These are phyloP conservation scores for Drosophila tanythrix DNA, from an alignment of 2,888 invertebrate genomes.

Conservation along the genomic window DNA sequence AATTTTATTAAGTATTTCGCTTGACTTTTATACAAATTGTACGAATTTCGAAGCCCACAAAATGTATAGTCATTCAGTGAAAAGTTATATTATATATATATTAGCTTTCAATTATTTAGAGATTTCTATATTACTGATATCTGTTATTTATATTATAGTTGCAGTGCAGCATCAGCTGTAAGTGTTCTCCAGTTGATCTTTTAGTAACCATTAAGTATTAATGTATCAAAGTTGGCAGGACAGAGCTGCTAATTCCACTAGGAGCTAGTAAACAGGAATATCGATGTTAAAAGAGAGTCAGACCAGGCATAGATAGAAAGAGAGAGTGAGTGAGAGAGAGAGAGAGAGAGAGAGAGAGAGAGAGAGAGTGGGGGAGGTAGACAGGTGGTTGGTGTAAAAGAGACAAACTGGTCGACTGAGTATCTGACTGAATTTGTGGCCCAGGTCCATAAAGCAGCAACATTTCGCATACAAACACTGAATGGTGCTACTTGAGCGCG, in stretches of 20 bases:
- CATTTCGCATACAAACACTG: constrained; percentile 55
- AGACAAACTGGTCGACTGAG: constrained; percentile 22
- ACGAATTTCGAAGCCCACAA: neutral
- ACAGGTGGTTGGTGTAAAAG: neutral
- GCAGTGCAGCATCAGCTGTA: constrained; percentile 26
- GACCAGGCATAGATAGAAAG: neutral
- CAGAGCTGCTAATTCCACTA: constrained; percentile 54
- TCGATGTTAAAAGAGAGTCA: constrained; percentile 36
- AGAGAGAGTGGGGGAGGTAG: neutral
- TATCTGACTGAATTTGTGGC: constrained; percentile 30
- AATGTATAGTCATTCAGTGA: neutral
- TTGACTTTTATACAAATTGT: neutral
- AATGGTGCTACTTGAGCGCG: constrained; percentile 63
- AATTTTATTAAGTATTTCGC: neutral
- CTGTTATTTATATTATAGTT: neutral
- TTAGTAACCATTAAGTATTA: constrained; percentile 32
- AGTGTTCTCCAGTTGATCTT: constrained; percentile 17
- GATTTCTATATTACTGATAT: neutral
- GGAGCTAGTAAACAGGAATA: constrained; percentile 42
- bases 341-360: neutral
- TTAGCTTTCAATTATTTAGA: neutral
- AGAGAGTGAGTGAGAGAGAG: too few relatives aligned
- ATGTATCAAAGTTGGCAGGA: constrained; percentile 52
- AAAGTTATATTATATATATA: neutral
- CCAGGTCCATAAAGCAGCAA: constrained; percentile 54